phyloP scores from a whole-genome alignment of 1,140 invertebrate genomes.

The Oncopodura yosiiana region DNA sequence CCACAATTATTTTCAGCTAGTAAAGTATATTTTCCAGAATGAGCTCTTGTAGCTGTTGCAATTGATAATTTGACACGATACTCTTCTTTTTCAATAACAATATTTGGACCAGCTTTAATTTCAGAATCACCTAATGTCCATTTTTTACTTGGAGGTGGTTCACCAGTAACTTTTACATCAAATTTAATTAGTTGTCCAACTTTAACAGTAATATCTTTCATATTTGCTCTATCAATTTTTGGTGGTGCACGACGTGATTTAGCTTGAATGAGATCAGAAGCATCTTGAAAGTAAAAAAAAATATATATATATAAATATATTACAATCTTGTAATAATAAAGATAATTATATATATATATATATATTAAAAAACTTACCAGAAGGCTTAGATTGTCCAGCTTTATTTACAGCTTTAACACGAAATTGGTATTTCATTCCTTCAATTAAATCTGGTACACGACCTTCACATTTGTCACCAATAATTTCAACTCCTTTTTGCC shows the following conservation, averaged over 20 bases:
- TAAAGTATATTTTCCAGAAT: constrained; percentile 74
- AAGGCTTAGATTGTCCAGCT: constrained; percentile 81
- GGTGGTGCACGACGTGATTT: constrained; percentile 47
- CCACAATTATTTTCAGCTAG: constrained; percentile 87
- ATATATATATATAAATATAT: not conserved
- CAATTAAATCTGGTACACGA: constrained; percentile 77
- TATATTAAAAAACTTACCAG: not conserved
- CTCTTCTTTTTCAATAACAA: constrained; percentile 72
- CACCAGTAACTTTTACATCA: constrained; percentile 79
- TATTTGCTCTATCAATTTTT: constrained; percentile 78
- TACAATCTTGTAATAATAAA: not conserved
- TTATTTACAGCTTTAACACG: constrained; percentile 90
- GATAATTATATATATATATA: constrained; percentile 17
- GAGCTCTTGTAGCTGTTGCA: constrained; percentile 58
- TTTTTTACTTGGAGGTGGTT: constrained; percentile 53
- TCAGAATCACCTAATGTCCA: constrained; percentile 76
- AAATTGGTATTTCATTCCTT: constrained; percentile 94
- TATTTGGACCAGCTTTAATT: constrained; percentile 52
- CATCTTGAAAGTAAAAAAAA: no score
- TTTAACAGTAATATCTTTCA: constrained; percentile 76
- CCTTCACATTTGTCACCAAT: constrained; percentile 70
- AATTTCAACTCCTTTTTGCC: constrained; percentile 77
- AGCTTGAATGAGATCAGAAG: constrained; percentile 21
- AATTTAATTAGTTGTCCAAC: constrained; percentile 73
- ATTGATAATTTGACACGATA: constrained; percentile 75